phyloP scores from a whole-genome alignment of 2,888 invertebrate genomes.

The Ectemnius lituratus region DNA sequence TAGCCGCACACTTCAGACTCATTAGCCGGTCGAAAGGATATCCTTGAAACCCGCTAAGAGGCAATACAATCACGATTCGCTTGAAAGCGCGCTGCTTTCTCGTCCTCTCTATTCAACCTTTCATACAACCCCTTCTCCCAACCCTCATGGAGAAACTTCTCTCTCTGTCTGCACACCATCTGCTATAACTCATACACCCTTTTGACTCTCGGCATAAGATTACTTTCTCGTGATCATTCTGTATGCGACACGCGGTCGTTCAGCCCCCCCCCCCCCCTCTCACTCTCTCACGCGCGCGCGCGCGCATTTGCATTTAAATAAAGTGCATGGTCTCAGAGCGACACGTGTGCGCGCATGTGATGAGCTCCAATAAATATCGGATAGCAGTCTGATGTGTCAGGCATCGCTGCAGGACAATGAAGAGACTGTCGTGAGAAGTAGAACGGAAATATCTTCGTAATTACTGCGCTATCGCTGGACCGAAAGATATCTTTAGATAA shows the following conservation, averaged over 20 bases:
- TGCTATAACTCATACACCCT: not conserved
- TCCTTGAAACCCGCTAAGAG: not conserved
- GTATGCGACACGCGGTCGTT: constrained; percentile 29
- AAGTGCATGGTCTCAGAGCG: constrained; percentile 39
- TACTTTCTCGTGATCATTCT: constrained; percentile 15
- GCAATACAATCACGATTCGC: no score
- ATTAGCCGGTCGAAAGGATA: not conserved
- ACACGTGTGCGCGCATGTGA: not conserved
- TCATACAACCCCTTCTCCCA: no score
- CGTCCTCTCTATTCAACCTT: no score
- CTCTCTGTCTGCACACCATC: no score
- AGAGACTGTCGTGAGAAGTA: not conserved
- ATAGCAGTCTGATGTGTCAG: not conserved
- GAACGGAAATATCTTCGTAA: constrained; percentile 15
- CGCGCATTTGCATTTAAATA: constrained; percentile 52
- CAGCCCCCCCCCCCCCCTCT: constrained; percentile 4
- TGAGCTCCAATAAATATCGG: constrained; percentile 24
- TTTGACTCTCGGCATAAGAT: not conserved
- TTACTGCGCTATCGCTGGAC: constrained; percentile 9
- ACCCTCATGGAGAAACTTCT: no score
- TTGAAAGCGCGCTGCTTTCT: no score
- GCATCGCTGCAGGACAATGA: not conserved
- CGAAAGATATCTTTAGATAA: constrained; percentile 5
- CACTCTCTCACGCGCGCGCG: constrained; percentile 15
- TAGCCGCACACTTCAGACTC: constrained; percentile 14